phyloP scores from a whole-genome alignment of 1,140 invertebrate species.

The Drosophila neocordata region DNA sequence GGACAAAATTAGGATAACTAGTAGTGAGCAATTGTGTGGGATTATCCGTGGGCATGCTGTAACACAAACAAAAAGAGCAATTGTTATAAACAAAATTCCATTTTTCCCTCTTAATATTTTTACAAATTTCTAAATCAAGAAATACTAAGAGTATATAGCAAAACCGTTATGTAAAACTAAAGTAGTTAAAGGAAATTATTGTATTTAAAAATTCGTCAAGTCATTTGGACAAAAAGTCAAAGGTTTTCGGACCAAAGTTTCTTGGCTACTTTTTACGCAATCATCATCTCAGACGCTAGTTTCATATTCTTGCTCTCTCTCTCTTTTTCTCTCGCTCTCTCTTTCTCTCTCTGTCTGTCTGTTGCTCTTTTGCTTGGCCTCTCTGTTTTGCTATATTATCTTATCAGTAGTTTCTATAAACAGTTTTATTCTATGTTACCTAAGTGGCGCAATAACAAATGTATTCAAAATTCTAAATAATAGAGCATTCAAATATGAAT shows the following conservation, averaged over 20 bases:
- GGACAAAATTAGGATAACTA: conserved; percentile 61
- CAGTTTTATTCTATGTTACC: conserved; percentile 20
- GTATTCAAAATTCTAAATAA: conserved; percentile 5
- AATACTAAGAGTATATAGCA: too few relatives aligned
- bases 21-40: conserved; percentile 73
- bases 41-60: conserved; percentile 82
- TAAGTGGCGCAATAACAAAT: background rate
- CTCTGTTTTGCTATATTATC: conserved; percentile 47
- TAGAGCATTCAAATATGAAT: background rate
- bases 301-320: conserved; percentile 12
- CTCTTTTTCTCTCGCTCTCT: background rate
- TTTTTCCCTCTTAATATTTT: too few relatives aligned
- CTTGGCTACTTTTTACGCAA: conserved; percentile 1
- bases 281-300: background rate
- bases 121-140: too few relatives aligned
- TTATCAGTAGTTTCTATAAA: conserved; percentile 52
- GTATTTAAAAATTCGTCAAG: background rate
- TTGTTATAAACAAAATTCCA: background rate
- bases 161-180: too few relatives aligned
- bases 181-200: too few relatives aligned
- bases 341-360: background rate
- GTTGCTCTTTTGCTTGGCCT: background rate
- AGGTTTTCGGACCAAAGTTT: conserved; percentile 3
- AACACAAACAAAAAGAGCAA: conserved; percentile 19
- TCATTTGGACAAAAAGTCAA: conserved; percentile 1